These are phyloP conservation scores for Synanthedon myopaeformis DNA, from an alignment of 2,888 invertebrate species.

Conservation along the genomic window DNA sequence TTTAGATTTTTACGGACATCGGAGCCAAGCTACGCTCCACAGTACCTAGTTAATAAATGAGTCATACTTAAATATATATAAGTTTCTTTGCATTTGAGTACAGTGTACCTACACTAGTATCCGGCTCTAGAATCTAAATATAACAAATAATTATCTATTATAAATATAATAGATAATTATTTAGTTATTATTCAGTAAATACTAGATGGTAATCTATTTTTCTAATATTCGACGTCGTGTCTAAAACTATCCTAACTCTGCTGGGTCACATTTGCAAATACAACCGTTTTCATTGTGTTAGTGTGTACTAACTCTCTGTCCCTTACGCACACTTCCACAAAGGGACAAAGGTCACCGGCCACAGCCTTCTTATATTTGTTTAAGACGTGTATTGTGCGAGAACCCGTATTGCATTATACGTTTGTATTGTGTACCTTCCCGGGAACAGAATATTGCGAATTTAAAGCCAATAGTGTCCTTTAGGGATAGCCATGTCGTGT, in stretches of 20 bases:
- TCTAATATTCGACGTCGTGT: conserved; percentile 1
- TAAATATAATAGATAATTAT: too few relatives aligned
- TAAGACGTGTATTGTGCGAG: conserved; percentile 59
- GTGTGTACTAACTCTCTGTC: conserved; percentile 42
- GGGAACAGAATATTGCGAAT: neutral
- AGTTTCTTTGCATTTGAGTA: too few relatives aligned
- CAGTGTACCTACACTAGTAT: too few relatives aligned
- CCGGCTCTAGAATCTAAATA: too few relatives aligned
- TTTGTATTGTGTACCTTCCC: conserved; percentile 4
- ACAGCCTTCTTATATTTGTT: conserved; percentile 68
- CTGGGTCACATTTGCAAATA: conserved; percentile 63
- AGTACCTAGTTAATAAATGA: too few relatives aligned
- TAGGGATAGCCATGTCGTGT: too few relatives aligned
- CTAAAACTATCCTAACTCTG: conserved; percentile 20
- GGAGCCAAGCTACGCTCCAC: too few relatives aligned
- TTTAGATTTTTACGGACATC: too few relatives aligned
- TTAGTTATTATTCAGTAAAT: too few relatives aligned
- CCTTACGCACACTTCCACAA: conserved; percentile 52
- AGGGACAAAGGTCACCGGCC: conserved; percentile 67
- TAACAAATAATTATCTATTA: too few relatives aligned
- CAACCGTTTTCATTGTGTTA: conserved; percentile 37
- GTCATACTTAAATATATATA: too few relatives aligned
- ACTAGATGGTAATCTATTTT: neutral
- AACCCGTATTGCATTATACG: conserved; percentile 39
- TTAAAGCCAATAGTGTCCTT: neutral